These are phyloP conservation scores for Poecilus cupreus DNA, from an alignment of 2,888 invertebrate species.

Conservation along the genomic window DNA sequence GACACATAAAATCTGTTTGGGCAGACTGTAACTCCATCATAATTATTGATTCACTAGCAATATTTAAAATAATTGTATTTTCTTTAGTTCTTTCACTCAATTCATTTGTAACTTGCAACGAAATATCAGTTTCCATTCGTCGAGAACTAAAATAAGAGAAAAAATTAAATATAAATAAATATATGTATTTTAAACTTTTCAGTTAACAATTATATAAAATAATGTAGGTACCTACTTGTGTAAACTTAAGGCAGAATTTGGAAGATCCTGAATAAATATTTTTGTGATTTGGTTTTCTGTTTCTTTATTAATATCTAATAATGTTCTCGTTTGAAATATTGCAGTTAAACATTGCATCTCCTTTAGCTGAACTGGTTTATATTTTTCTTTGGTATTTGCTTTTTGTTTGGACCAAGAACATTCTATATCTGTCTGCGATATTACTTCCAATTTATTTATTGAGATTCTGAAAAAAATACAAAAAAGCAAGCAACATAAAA, in stretches of 20 bases:
- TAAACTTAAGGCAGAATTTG: slow-evolving; percentile 22
- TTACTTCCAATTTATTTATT: slow-evolving; percentile 30
- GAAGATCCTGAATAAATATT: slow-evolving; percentile 8
- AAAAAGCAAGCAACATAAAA: slow-evolving; percentile 26
- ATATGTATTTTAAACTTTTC: neutral
- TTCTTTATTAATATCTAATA: neutral
- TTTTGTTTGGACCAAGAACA: slow-evolving; percentile 15
- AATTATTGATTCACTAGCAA: slow-evolving; percentile 1
- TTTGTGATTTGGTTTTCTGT: neutral
- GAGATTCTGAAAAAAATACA: slow-evolving; percentile 11
- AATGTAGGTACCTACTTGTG: slow-evolving; percentile 7
- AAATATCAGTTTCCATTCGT: neutral
- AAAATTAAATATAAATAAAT: too few species aligned
- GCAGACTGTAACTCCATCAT: slow-evolving; percentile 16
- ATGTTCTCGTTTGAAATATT: neutral
- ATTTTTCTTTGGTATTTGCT: slow-evolving; percentile 25
- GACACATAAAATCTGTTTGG: neutral
- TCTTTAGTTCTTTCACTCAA: neutral
- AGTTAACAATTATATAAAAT: neutral
- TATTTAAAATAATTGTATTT: slow-evolving; percentile 26
- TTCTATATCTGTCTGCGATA: slow-evolving; percentile 25
- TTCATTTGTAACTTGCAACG: too few species aligned
- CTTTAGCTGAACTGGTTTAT: neutral
- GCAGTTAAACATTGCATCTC: slow-evolving; percentile 1
- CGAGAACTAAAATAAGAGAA: slow-evolving; percentile 3